Evolutionary conservation across 1,140 invertebrate species (phyloP).

Genomic region (Ectropis grisescens): DNA sequence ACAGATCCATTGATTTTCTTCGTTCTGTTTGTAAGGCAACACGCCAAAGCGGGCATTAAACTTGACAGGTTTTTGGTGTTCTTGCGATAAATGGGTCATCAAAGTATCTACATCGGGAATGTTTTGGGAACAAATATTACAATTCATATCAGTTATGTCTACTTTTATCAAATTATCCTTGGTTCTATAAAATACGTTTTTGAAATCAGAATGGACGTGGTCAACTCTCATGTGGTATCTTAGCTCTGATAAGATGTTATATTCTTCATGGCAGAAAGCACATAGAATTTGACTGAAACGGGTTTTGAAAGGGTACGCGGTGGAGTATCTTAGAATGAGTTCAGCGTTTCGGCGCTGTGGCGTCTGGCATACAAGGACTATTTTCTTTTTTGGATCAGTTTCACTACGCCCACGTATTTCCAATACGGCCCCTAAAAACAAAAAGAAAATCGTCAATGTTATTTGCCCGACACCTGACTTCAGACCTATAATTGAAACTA

Average conservation of each 20-base stretch:
- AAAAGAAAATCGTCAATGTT: conserved; percentile 56
- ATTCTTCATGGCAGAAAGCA: conserved; percentile 50
- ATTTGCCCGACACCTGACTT: too few relatives aligned
- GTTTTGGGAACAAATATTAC: conserved; percentile 36
- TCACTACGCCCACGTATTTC: conserved; percentile 43
- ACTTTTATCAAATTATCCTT: conserved; percentile 56
- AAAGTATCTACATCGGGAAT: conserved; percentile 39
- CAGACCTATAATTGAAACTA: too few relatives aligned
- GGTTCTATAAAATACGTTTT: conserved; percentile 50
- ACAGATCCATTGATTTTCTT: conserved; percentile 34
- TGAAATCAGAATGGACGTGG: conserved; percentile 39
- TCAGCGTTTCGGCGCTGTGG: conserved; percentile 56
- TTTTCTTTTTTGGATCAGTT: conserved; percentile 45
- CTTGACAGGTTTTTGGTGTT: conserved; percentile 45
- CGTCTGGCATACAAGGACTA: conserved; percentile 49
- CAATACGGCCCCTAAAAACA: conserved; percentile 59
- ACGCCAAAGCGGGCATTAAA: conserved; percentile 49
- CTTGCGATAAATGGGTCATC: conserved; percentile 41
- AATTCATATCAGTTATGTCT: conserved; percentile 48
- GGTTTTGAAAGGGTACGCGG: conserved; percentile 55
- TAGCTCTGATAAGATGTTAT: conserved; percentile 29
- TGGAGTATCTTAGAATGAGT: conserved; percentile 49
- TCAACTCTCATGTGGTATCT: conserved; percentile 38
- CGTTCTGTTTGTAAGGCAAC: conserved; percentile 43
- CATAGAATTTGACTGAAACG: conserved; percentile 55